phyloP scores from a whole-genome alignment of 2,888 invertebrate species.

The Amaurobius ferox region DNA sequence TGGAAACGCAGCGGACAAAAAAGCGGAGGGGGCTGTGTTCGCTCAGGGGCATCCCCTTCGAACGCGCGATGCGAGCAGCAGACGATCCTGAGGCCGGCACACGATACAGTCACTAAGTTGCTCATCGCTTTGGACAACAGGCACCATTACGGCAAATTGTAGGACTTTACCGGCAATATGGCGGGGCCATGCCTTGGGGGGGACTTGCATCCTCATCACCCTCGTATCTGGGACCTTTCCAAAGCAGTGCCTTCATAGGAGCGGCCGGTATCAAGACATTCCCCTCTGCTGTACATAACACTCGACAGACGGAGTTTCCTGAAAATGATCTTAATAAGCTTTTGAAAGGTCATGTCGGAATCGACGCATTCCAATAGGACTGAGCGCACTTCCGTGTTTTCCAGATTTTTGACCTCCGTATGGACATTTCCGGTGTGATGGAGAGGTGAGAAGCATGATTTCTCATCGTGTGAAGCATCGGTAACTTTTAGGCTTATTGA shows the following conservation, averaged over 20 bases:
- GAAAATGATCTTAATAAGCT: background rate
- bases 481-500: background rate
- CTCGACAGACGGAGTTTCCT: background rate
- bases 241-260: constrained; percentile 35
- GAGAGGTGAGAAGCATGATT: background rate
- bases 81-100: constrained; percentile 18
- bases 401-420: background rate
- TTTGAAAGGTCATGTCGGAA: background rate
- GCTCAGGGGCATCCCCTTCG: constrained; percentile 26
- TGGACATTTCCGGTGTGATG: background rate
- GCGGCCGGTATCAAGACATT: background rate
- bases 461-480: background rate
- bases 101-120: constrained; percentile 33
- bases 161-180: constrained; percentile 52
- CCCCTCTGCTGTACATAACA: background rate
- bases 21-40: constrained; percentile 37
- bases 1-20: constrained; percentile 60
- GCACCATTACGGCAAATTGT: background rate
- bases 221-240: constrained; percentile 31
- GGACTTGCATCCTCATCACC: constrained; percentile 5
- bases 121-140: constrained; percentile 3
- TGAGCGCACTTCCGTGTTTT: no score
- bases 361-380: background rate
- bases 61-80: constrained; percentile 22
- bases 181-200: constrained; percentile 35